phyloP scores from a whole-genome alignment of 1,140 invertebrate species.

The Camponotus floridanus region DNA sequence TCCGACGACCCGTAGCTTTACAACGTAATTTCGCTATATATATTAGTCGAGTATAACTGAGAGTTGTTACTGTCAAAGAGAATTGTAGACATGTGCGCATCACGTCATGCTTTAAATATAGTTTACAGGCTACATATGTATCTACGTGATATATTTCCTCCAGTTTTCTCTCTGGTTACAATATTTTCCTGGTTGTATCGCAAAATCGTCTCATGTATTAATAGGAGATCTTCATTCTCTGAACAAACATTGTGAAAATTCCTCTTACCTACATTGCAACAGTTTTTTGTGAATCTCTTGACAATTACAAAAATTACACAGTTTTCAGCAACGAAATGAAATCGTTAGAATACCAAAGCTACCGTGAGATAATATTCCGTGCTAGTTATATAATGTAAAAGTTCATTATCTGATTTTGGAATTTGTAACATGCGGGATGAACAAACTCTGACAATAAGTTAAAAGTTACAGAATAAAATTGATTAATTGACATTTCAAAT shows the following conservation, averaged over 20 bases:
- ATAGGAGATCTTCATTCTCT: neutral
- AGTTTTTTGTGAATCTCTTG: neutral
- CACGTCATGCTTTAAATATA: conserved; percentile 56
- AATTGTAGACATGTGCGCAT: conserved; percentile 25
- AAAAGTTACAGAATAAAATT: conserved; percentile 44
- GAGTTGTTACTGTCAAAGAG: conserved; percentile 65
- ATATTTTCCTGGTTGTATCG: neutral
- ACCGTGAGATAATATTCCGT: conserved; percentile 39
- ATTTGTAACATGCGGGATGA: conserved; percentile 35
- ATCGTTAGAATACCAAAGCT: conserved; percentile 40
- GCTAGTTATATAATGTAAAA: conserved; percentile 58
- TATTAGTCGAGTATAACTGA: conserved; percentile 56
- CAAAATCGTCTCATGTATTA: neutral
- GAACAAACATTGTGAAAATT: neutral
- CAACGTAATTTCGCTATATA: conserved; percentile 54
- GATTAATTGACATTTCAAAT: conserved; percentile 12
- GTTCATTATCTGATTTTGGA: conserved; percentile 45
- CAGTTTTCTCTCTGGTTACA: neutral
- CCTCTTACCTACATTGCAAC: neutral
- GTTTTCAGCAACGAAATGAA: conserved; percentile 31
- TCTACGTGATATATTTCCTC: neutral
- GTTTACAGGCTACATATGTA: conserved; percentile 15
- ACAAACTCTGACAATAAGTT: conserved; percentile 47
- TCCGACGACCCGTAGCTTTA: conserved; percentile 52
- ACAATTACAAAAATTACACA: conserved; percentile 41